These are phyloP conservation scores for Sula dactylatra DNA, from an alignment of 2,113 vertebrate species.

Conservation along the genomic window DNA sequence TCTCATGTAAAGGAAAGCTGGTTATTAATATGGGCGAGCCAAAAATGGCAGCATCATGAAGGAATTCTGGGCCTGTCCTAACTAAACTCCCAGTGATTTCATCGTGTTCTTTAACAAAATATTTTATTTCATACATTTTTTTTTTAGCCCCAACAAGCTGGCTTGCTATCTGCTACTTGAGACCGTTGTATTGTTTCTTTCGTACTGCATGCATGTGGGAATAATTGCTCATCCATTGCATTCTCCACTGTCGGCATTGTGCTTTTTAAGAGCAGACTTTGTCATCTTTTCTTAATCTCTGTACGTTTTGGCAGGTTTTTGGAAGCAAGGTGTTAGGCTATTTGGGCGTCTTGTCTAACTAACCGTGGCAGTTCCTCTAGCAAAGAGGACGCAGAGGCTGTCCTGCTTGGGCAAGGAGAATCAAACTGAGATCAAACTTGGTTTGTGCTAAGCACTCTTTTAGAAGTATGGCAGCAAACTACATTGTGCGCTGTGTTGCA, in stretches of 20 bases:
- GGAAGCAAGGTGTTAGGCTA: not conserved
- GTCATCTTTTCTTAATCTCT: not conserved
- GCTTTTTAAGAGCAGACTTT: not conserved
- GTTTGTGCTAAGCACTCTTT: not conserved
- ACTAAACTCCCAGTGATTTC: not conserved
- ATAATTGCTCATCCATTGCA: not conserved
- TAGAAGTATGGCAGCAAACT: not conserved
- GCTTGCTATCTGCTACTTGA: not conserved
- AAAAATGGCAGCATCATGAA: not conserved
- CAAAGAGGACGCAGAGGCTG: not conserved
- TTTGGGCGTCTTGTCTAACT: not conserved
- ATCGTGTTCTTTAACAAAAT: not conserved
- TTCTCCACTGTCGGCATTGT: not conserved
- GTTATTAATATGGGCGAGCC: not conserved
- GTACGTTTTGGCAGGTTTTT: not conserved
- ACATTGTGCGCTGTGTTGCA: accelerated
- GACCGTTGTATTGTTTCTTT: not conserved
- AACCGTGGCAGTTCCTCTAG: not conserved
- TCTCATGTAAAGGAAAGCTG: not conserved
- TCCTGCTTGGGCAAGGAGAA: not conserved
- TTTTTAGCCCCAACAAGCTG: not conserved
- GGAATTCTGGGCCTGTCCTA: not conserved
- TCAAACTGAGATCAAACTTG: not conserved
- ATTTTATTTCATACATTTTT: not conserved
- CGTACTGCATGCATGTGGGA: not conserved